These are phyloP conservation scores for Chroicocephalus ridibundus DNA, from an alignment of 2,113 vertebrate genomes.

Conservation along the genomic window DNA sequence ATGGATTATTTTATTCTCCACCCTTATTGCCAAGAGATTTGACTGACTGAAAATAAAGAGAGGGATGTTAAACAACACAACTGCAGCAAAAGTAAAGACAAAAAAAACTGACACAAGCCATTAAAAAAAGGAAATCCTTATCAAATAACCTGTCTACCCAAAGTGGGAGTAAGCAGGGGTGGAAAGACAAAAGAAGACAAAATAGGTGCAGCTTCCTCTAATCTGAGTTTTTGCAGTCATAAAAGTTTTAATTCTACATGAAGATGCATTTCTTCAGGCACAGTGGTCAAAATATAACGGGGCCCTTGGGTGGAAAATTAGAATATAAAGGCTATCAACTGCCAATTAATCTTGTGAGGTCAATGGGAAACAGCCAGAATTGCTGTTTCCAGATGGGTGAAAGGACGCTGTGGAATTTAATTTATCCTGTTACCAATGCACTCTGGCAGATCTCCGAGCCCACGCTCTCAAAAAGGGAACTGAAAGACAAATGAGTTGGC, in stretches of 20 bases:
- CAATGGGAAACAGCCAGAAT: conserved; percentile 32
- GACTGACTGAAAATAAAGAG: background rate
- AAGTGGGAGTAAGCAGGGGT: background rate
- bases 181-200: background rate
- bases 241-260: background rate
- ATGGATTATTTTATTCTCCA: conserved; percentile 23
- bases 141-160: background rate
- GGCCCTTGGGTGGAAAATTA: conserved; percentile 40
- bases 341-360: conserved; percentile 59
- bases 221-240: background rate
- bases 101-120: background rate
- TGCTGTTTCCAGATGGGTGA: conserved; percentile 49
- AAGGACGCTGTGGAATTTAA: background rate
- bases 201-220: background rate
- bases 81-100: background rate
- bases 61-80: background rate
- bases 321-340: conserved; percentile 49
- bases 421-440: background rate
- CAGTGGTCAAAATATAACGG: background rate
- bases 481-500: background rate
- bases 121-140: background rate
- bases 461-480: background rate
- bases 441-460: conserved; percentile 21
- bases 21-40: background rate
- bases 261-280: background rate